A percentile compares a stretch with the other conserved stretches of the same genome.
Conservation (phyloP, 2,888 invertebrate species). For the Drosophila imparisetae region DNA sequence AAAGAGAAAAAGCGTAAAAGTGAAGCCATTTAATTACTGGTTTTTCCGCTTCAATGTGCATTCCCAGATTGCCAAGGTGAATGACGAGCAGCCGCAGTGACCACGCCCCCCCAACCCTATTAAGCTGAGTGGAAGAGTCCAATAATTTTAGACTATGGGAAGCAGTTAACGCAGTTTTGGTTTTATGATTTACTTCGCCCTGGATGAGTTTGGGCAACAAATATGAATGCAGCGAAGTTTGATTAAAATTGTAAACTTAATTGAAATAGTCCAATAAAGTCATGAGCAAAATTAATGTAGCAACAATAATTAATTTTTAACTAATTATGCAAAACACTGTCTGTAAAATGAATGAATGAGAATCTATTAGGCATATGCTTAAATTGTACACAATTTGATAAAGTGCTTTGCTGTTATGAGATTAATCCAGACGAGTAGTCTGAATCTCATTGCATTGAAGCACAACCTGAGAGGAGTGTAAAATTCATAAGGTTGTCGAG, state of each 20-base stretch:
- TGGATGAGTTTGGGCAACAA: not conserved
- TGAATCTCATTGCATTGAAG: too few relatives aligned
- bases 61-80: conserved; percentile 68
- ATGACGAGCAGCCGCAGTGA: conserved; percentile 50
- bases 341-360: not conserved
- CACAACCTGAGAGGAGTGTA: not conserved
- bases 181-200: conserved; percentile 11
- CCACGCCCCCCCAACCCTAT: conserved; percentile 2
- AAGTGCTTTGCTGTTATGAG: not conserved
- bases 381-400: not conserved
- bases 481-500: not conserved
- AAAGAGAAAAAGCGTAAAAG: conserved; percentile 42
- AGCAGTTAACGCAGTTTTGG: conserved; percentile 35
- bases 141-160: conserved; percentile 33
- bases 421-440: not conserved
- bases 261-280: not conserved
- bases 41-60: conserved; percentile 69
- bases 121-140: conserved; percentile 34
- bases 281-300: not conserved
- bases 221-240: conserved; percentile 5
- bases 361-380: not conserved
- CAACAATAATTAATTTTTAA: too few relatives aligned
- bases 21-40: conserved; percentile 73
- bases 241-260: conserved; percentile 8
- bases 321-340: too few relatives aligned